Evolutionary conservation across 2,888 invertebrate species (phyloP), one percentile per base, ranked within the genome.

Genomic region (Neoaliturus tenellus): DNA sequence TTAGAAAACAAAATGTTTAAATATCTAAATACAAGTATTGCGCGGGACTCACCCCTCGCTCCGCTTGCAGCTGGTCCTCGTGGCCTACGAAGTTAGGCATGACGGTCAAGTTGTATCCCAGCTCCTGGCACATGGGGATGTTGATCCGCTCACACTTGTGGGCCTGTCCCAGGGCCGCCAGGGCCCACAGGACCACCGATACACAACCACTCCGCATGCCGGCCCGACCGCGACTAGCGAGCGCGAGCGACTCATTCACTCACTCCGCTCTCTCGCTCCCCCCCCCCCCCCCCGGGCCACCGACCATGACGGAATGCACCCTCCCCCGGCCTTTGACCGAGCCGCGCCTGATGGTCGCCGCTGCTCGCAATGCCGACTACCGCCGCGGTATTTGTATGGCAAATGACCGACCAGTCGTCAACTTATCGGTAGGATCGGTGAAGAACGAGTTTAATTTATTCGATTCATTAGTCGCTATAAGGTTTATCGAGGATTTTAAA

Each of bases 21-120:
- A n/a, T n/a, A n/a, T n/a, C n/a, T n/a, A n/a, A n/a, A n/a, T n/a
- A n/a, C n/a, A n/a, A n/a, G n/a, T n/a, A n/a, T n/a, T n/a, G n/a
- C n/a, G n/a, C n/a, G n/a, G n/a, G n/a, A 83, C 84, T 86, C 83
- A 87, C 87, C 83, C 85, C 87, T 84, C 85, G 82, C 81, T 95
- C 95, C 81, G 97, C 97, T 89, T 96, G 95, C 88, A 94, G 93
- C 91, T 97, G 97, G 89, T 94, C 95, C 85, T 92, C 92, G 90
- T 97, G 96, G 0, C 96, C 96, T 91, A 97, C 93, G 85, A 96
- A 93, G 91, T 97, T 97, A 80, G 97, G 97, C 95, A 97, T 95
- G 41, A 94, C 93, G 33, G 97, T 97, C 91, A 95, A 94, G 91
- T 97, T 97, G 91, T 97, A 97, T 87, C 96, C 94, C 90, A 97